Evolutionary conservation across 2,888 invertebrate genomes (phyloP), one percentile per base, ranked within the genome.

Genomic region (Chloroclystis v-ata): DNA sequence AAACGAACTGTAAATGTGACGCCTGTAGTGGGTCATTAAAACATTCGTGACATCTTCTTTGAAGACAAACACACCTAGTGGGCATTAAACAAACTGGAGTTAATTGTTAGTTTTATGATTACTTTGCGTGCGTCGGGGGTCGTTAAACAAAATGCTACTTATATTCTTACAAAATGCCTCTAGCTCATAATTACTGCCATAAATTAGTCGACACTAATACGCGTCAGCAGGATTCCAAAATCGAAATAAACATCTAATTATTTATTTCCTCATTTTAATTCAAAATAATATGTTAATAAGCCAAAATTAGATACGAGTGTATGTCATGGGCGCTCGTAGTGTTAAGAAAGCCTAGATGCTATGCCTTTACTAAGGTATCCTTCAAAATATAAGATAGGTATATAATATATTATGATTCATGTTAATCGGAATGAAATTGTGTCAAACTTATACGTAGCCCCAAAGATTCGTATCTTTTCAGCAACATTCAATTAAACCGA

Each of bases 21-120:
- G 46, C 45, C 42, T 63, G 60, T 63, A 60, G 63, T 71, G 57
- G 56, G 42, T 56, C 65, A 64, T 75, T 68, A 78, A 78, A 71
- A 40, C 33, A 33, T 49, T 69, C 69, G 75, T 78, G 72, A 72
- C 76, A 73, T 79, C 73, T 78, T 52, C 73, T 81, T 80, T 78
- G 75, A 78, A 77, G 78, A 75, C 73, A 75, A 77, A 81, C 75
- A 78, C 68, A 63, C 73, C 67, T 66, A 63, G 30, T 41, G 37
- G 24, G 70, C 67, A 70, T 71, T 78, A 77, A 82, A 80, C 78
- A 82, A 80, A 78, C 73, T 71, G 66, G 70, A 68, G 73, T 78
- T 84, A 82, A 84, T 84, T 82, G 79, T 78, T 64, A 62, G 72
- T 79, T 84, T 83, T 83, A 84, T 78, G 78, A 78, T 69, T 72